Evolutionary conservation across 2,113 vertebrate genomes (phyloP).

Genomic region (Peucedramus taeniatus): DNA sequence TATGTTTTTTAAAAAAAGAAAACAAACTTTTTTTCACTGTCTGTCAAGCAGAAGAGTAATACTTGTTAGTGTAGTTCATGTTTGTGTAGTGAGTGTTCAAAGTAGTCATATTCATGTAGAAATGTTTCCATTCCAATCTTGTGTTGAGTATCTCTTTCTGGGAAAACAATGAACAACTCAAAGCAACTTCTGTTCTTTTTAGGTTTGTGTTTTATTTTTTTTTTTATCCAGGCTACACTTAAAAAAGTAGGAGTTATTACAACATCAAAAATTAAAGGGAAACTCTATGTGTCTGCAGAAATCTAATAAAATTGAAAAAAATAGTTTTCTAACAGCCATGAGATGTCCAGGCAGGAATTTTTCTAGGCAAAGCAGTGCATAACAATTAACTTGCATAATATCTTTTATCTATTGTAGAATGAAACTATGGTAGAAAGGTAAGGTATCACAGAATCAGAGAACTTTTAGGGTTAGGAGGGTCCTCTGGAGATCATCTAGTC

Average conservation of each 20-base stretch:
- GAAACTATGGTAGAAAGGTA: not conserved
- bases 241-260: not conserved
- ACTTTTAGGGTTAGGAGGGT: not conserved
- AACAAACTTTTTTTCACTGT: not conserved
- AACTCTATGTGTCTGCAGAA: not conserved
- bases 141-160: not conserved
- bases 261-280: not conserved
- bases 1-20: not conserved
- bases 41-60: not conserved
- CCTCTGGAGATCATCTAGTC: not conserved
- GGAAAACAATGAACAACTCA: not conserved
- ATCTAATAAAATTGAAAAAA: not conserved
- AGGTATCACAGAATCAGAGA: not conserved
- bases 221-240: not conserved
- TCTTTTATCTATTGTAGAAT: not conserved
- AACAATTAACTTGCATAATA: not conserved
- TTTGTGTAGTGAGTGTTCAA: not conserved
- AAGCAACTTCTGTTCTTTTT: not conserved
- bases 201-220: not conserved
- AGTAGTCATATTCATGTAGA: not conserved
- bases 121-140: not conserved
- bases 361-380: not conserved
- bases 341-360: not conserved
- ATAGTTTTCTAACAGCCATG: not conserved
- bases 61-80: not conserved